These are phyloP conservation scores for Pocillopora meandrina DNA, from an alignment of 92 coral and sea anemone genomes.

Conservation along the genomic window DNA sequence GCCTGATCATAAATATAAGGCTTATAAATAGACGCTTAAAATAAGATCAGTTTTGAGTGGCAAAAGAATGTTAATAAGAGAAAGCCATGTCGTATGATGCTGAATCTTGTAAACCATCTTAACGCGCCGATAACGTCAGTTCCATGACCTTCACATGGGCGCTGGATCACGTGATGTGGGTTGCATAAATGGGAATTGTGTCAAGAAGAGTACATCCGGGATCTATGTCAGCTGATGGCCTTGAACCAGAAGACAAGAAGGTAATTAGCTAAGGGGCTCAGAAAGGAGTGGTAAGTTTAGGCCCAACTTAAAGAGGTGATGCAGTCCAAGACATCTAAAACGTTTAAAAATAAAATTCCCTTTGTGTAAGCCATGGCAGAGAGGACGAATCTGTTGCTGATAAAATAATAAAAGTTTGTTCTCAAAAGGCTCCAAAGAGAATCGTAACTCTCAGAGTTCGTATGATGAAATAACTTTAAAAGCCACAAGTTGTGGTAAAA, in stretches of 20 bases:
- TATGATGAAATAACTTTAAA: not conserved
- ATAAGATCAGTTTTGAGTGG: not conserved
- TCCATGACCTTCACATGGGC: slow-evolving; percentile 14
- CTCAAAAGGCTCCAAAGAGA: not conserved
- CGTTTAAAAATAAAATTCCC: slow-evolving; percentile 1
- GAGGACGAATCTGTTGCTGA: not conserved
- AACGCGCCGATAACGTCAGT: not conserved
- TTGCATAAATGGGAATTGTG: not conserved
- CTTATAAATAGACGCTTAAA: slow-evolving; percentile 23
- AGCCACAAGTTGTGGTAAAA: slow-evolving; percentile 11
- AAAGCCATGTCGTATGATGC: not conserved
- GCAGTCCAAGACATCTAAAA: slow-evolving; percentile 23
- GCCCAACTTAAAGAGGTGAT: slow-evolving; percentile 50
- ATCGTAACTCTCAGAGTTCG: not conserved
- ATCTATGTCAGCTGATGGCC: slow-evolving; percentile 82
- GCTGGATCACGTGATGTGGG: slow-evolving; percentile 1
- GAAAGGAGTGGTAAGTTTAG: slow-evolving; percentile 1
- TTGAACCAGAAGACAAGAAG: slow-evolving; percentile 58
- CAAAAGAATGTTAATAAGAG: not conserved
- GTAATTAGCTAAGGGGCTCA: slow-evolving; percentile 34
- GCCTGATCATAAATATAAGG: slow-evolving; percentile 13
- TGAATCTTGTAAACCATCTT: not conserved
- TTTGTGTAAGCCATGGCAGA: not conserved
- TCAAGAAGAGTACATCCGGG: slow-evolving; percentile 8
- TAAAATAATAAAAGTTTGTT: not conserved